phyloP scores from a whole-genome alignment of 1,140 invertebrate species.

The Marisa cornuarietis region DNA sequence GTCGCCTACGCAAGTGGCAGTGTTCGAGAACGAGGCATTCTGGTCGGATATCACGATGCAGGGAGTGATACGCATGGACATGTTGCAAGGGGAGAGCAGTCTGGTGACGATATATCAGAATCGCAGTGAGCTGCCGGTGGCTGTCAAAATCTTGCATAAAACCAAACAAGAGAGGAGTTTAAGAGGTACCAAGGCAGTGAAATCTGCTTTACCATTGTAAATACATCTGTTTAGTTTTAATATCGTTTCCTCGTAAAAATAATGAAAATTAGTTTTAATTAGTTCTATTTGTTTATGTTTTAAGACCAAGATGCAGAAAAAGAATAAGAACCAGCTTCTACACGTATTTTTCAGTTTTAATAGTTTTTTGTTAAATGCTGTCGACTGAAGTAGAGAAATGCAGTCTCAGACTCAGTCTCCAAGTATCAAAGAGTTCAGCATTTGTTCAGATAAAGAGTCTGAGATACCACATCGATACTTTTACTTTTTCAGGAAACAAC shows the following conservation, averaged over 20 bases:
- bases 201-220: no score
- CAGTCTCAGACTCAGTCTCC: no score
- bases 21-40: constrained; percentile 91
- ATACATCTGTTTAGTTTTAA: no score
- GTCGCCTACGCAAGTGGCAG: constrained; percentile 82
- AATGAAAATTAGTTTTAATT: neutral
- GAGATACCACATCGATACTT: neutral
- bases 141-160: constrained; percentile 36
- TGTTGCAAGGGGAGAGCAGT: constrained; percentile 79
- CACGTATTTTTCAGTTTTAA: no score
- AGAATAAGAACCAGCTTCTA: neutral
- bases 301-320: neutral
- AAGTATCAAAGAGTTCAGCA: no score
- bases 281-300: neutral
- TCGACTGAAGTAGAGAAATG: no score
- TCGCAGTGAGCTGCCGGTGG: constrained; percentile 63
- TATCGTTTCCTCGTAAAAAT: no score
- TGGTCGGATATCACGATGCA: constrained; percentile 97
- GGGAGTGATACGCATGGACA: constrained; percentile 90
- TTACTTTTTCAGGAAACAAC: constrained; percentile 69
- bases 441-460: no score
- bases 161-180: constrained; percentile 25
- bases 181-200: constrained; percentile 24
- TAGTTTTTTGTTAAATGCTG: no score
- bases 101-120: constrained; percentile 81